Base-by-base conservation (phyloP, 2,888 invertebrate genomes). In the Hypolimnas misippus region DNA sequence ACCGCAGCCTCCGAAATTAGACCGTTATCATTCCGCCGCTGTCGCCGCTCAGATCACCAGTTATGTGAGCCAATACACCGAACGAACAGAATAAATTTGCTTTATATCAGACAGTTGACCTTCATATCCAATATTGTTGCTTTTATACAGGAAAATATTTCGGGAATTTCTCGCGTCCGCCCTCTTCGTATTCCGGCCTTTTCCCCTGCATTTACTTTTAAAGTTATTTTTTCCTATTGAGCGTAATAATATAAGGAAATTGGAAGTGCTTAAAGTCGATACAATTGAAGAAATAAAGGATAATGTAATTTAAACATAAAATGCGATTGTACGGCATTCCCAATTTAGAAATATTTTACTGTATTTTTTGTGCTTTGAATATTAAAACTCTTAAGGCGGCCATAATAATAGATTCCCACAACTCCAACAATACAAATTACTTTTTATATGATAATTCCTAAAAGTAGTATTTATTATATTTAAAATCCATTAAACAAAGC, bases 11-110 rank as follows among this genome's bases (percentile, higher is more conserved):
- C 81, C 82, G 70, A 89, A 90, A 92, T 90, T 87, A 89, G 89
- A 87, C 86, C 84, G 89, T 91, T 91, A 90, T 90, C 89, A 90
- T 91, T 90, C 89, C 84, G 73, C 77, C 81, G 82, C 82, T 86
- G 91, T 89, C 90, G 86, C 82, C 79, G 79, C 80, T 72, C 76
- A 87, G 89, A 90, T 90, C 91, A 86, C 88, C 86, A 85, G 86
- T 86, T 87, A 88, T 86, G 86, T 86, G 86, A 84, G 87, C 88
- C 90, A 90, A 91, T 92, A 91, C 88, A 88, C 86, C 74, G 84
- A 79, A 77, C 76, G 78, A 87, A 87, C 87, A 84, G 90, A 89
- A 92, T 91, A 91, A 90, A 90, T 91, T 91, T 88, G 82, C 87
- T 88, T 87, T 89, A 89, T 89, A 86, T 79, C 81, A 83, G 77